Base-by-base conservation (phyloP, 2,797 vertebrate genomes). In the Pseudomugil tenellus region DNA sequence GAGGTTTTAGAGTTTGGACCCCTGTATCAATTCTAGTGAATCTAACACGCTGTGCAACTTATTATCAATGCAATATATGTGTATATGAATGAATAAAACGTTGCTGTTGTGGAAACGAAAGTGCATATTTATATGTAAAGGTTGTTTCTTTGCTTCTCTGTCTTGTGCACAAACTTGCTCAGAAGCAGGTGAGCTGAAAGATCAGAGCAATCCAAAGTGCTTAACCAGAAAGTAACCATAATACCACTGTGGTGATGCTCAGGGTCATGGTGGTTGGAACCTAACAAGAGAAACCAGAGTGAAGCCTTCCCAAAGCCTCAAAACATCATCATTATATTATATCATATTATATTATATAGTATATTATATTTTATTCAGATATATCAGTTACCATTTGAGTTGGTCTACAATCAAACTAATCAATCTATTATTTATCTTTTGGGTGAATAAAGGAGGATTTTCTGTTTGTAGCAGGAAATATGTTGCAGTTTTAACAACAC, bases 201-300 rank as follows among this genome's bases (percentile, higher is more conserved):
- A 74, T 65, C 32, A 35, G 54, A 60, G 63, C 49, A 65, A 64
- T 72, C 74, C 74, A 28, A 34, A 59, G 79, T 56, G 72, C 59
- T 29, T 92, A 94, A 93, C 94, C 93, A 94, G 86, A 94, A 70
- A 59, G 87, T 89, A 94, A 95, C 94, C 94, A 95, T 77, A 92
- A 94, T 94, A 95, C 94, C 94, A 3, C 92, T 94, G 94, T 93
- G 94, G 94, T 94, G 89, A 88, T 92, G 84, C 82, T 87, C 74
- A 89, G 84, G 94, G 94, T 95, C 93, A 94, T 79, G 87, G 94
- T 82, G 94, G 94, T 95, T 94, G 90, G 68, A 92, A 84, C 85
- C 78, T 63, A 88, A 88, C 88, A 87, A 90, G 73, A 92, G 81
- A 94, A 94, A 91, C 83, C 65, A 60, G 65, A 76, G 75, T 54